Conservation (phyloP, 2,888 invertebrate genomes). For the Nomada ferruginata region DNA sequence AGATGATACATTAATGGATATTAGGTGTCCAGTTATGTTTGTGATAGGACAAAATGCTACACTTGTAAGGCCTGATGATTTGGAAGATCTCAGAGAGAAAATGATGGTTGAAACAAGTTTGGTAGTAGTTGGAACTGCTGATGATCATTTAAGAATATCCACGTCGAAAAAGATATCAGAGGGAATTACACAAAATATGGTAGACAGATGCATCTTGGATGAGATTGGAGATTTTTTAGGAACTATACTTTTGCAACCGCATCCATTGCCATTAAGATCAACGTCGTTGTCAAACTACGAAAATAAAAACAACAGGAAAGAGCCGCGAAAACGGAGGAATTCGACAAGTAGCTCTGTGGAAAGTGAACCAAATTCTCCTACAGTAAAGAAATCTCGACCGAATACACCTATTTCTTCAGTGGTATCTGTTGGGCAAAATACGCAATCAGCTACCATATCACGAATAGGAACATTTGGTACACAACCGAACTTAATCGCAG, state of each 20-base stretch:
- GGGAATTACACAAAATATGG: slow-evolving; percentile 91
- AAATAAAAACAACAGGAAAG: slow-evolving; percentile 76
- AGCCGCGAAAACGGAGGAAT: slow-evolving; percentile 85
- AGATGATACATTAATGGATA: slow-evolving; percentile 90
- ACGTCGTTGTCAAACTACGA: slow-evolving; percentile 68
- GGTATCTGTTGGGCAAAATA: slow-evolving; percentile 43
- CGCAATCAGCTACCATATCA: slow-evolving; percentile 40
- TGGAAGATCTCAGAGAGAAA: slow-evolving; percentile 91
- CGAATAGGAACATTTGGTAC: slow-evolving; percentile 61
- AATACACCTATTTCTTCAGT: slow-evolving; percentile 75
- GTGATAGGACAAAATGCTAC: slow-evolving; percentile 91
- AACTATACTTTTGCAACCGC: slow-evolving; percentile 86
- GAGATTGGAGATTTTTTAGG: slow-evolving; percentile 89
- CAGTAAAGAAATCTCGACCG: slow-evolving; percentile 82
- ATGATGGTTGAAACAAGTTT: slow-evolving; percentile 91
- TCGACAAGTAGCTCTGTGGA: slow-evolving; percentile 85
- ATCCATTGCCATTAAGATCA: slow-evolving; percentile 86
- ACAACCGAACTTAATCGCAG: slow-evolving; percentile 63
- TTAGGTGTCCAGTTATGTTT: slow-evolving; percentile 91
- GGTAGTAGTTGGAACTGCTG: slow-evolving; percentile 92
- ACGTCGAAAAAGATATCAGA: slow-evolving; percentile 90
- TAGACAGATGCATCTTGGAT: slow-evolving; percentile 91
- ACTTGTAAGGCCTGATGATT: slow-evolving; percentile 88
- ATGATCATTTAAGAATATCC: slow-evolving; percentile 89
- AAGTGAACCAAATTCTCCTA: slow-evolving; percentile 85